phyloP scores from a whole-genome alignment of 2,113 vertebrate species.

The Fregetta grallaria region DNA sequence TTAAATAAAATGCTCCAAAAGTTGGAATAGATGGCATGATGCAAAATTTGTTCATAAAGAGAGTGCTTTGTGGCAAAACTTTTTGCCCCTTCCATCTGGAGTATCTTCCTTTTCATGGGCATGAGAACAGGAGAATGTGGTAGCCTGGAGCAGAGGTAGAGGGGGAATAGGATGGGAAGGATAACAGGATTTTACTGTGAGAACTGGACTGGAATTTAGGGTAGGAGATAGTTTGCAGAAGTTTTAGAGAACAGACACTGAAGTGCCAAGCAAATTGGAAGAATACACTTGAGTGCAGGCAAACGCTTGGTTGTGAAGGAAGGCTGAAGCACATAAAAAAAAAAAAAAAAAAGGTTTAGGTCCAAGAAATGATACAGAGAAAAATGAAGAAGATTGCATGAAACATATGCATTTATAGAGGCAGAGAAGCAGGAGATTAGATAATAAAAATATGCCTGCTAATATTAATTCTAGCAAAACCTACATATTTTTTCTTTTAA shows the following conservation, averaged over 20 bases:
- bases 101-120: background rate
- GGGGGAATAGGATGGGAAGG: background rate
- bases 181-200: background rate
- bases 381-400: background rate
- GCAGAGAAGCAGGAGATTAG: background rate
- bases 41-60: background rate
- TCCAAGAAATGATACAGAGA: background rate
- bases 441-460: background rate
- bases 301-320: background rate
- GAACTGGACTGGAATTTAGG: background rate
- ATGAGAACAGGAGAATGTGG: background rate
- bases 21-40: background rate
- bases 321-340: background rate
- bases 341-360: background rate
- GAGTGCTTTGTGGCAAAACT: background rate
- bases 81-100: background rate
- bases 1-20: conserved; percentile 23
- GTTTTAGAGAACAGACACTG: background rate
- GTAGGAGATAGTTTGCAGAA: background rate
- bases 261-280: background rate
- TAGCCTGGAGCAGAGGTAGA: background rate
- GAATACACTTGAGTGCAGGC: background rate
- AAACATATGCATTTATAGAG: background rate
- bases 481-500: background rate
- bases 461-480: background rate